phyloP scores from a whole-genome alignment of 2,888 invertebrate genomes.

The Mechanitis messenoides region DNA sequence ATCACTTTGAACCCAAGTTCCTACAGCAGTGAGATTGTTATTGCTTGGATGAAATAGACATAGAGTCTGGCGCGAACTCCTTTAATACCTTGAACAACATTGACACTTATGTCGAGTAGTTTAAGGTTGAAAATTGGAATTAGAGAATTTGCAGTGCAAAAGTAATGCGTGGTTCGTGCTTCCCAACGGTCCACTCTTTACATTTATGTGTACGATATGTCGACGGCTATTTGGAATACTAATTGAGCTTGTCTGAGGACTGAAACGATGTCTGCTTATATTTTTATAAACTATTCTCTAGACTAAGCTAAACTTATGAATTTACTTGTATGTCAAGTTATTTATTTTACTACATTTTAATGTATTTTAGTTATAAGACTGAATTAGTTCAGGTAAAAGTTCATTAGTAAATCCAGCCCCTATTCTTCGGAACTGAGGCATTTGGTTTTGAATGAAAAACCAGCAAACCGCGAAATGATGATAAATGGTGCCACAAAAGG shows the following conservation, averaged over 20 bases:
- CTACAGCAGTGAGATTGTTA: constrained; percentile 71
- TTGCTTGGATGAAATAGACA: constrained; percentile 74
- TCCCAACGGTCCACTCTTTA: constrained; percentile 72
- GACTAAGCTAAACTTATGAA: too few relatives aligned
- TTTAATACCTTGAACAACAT: constrained; percentile 54
- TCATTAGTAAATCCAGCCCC: constrained; percentile 36
- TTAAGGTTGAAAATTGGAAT: constrained; percentile 61
- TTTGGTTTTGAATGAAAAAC: constrained; percentile 62
- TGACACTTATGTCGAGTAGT: constrained; percentile 54
- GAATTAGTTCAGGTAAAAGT: constrained; percentile 24
- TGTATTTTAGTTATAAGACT: constrained; percentile 12
- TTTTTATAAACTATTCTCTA: constrained; percentile 26
- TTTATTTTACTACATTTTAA: not conserved
- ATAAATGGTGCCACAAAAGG: constrained; percentile 70
- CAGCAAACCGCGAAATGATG: constrained; percentile 76
- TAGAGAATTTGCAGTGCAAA: constrained; percentile 29
- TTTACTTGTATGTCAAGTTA: not conserved
- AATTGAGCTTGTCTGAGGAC: constrained; percentile 65
- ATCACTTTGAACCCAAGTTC: constrained; percentile 74
- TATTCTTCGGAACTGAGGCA: constrained; percentile 39
- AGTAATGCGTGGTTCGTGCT: constrained; percentile 70
- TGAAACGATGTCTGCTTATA: constrained; percentile 55
- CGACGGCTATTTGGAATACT: constrained; percentile 74
- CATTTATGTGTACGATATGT: constrained; percentile 75
- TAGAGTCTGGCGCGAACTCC: constrained; percentile 62